A percentile compares a stretch with the other conserved stretches of the same genome.
Conservation (phyloP, 1,140 invertebrate genomes). For the Solenopsis fugax region DNA sequence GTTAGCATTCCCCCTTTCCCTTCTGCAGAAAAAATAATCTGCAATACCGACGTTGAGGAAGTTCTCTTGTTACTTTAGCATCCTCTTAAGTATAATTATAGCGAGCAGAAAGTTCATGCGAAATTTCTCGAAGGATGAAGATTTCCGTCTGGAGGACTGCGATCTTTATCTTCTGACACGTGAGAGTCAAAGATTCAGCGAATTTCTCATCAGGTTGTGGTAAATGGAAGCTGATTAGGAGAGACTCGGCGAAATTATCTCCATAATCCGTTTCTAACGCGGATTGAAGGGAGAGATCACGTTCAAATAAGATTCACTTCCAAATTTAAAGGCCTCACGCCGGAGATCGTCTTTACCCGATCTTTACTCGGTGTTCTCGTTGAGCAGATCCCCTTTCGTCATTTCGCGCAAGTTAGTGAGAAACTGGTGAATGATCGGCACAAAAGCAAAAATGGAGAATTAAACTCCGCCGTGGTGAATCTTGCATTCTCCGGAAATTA, state of each 20-base stretch:
- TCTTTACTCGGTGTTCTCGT: conserved; percentile 46
- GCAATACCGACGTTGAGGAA: too few species aligned
- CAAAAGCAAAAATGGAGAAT: conserved; percentile 60
- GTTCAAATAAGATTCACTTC: conserved; percentile 67
- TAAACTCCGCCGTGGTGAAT: conserved; percentile 43
- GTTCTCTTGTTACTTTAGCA: too few species aligned
- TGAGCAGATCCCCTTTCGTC: conserved; percentile 64
- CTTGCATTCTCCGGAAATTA: conserved; percentile 37
- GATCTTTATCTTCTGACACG: conserved; percentile 29
- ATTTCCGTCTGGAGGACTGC: background rate
- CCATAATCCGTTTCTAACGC: conserved; percentile 66
- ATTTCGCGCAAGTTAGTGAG: conserved; percentile 48
- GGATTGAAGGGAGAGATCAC: conserved; percentile 67
- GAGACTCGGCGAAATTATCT: conserved; percentile 74
- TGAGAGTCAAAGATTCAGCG: conserved; percentile 48
- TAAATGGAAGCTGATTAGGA: conserved; percentile 75
- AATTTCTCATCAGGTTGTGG: conserved; percentile 50
- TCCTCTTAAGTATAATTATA: conserved; percentile 20
- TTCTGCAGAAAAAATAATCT: too few species aligned
- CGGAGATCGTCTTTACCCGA: conserved; percentile 3
- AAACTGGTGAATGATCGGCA: conserved; percentile 52
- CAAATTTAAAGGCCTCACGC: conserved; percentile 25
- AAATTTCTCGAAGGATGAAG: conserved; percentile 14
- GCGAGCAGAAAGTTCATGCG: background rate
- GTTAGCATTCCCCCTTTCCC: too few species aligned